Evolutionary conservation across 2,888 invertebrate genomes (phyloP), one percentile per base, ranked within the genome.

Genomic region (Trileptium ribeirensis): DNA sequence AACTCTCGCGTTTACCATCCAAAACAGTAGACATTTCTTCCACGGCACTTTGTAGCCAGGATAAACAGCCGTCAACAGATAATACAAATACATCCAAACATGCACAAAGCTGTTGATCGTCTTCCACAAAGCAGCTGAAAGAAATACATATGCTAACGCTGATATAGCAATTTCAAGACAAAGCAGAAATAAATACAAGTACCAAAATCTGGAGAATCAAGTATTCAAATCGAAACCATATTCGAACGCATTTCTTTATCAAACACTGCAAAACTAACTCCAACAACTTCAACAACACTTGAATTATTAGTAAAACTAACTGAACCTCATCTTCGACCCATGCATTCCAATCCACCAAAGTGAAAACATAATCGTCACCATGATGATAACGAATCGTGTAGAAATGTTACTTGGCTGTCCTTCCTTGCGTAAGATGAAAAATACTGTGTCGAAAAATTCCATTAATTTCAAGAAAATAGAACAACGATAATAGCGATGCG

Each of bases 361-460:
- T 0, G 93, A 92, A 88, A 96, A 95, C 95, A 97, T 97, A 0
- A 95, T 95, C 39, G 95, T n/a, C n/a, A n/a, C n/a, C 94, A 89
- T 97, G 96, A 89, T 97, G 97, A 89, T 96, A 97, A n/a, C n/a
- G n/a, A n/a, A 0, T 96, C 94, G 87, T 97, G 96, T 2, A 97
- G 92, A 90, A 96, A 95, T n/a, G 95, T 94, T 84, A 97, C 90
- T 89, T 97, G 97, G 85, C 93, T 93, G 81, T n/a, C 94, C 93
- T 89, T 97, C 97, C 90, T 96, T 96, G 82, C 96, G 91, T 85
- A 96, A 89, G 84, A 97, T 94, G 88, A 97, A 96, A 92, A 97
- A 96, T 87, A 95, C 92, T 0, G 96, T 96, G 89, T 97, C 97
- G 85, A 94, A 92, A 88, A 97, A 94, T 89, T 97, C 96, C 78